Evolutionary conservation across 2,888 invertebrate genomes (phyloP).

Genomic region (Lycia hirtaria): DNA sequence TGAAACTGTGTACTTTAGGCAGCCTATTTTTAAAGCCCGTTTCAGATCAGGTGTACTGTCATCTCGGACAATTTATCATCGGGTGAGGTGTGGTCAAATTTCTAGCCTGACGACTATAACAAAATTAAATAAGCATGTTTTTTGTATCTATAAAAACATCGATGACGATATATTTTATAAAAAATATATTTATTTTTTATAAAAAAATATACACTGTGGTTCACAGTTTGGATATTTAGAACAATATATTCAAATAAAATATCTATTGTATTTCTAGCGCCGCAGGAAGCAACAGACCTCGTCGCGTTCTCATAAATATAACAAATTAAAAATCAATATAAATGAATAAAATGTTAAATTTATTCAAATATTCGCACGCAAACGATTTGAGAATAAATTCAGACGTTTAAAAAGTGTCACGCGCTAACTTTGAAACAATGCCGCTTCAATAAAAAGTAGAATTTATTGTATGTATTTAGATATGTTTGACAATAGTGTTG

Average conservation of each 20-base stretch:
- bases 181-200: no score
- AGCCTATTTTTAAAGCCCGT: no score
- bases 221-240: neutral
- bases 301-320: conserved; percentile 31
- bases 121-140: no score
- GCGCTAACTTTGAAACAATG: conserved; percentile 34
- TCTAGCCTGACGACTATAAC: no score
- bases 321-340: conserved; percentile 51
- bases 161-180: no score
- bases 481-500: conserved; percentile 35
- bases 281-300: conserved; percentile 18
- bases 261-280: conserved; percentile 24
- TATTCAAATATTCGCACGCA: conserved; percentile 41
- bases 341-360: conserved; percentile 31
- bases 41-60: no score
- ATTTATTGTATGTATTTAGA: conserved; percentile 42
- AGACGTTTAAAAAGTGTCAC: conserved; percentile 41
- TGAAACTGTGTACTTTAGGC: no score
- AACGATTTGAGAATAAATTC: conserved; percentile 44
- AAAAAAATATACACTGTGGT: neutral
- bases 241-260: conserved; percentile 11
- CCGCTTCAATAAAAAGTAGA: conserved; percentile 42
- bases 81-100: no score
- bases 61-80: no score
- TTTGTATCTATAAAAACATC: no score